Conservation (phyloP, 2,113 vertebrate species). For the Chaetodon trifascialis region DNA sequence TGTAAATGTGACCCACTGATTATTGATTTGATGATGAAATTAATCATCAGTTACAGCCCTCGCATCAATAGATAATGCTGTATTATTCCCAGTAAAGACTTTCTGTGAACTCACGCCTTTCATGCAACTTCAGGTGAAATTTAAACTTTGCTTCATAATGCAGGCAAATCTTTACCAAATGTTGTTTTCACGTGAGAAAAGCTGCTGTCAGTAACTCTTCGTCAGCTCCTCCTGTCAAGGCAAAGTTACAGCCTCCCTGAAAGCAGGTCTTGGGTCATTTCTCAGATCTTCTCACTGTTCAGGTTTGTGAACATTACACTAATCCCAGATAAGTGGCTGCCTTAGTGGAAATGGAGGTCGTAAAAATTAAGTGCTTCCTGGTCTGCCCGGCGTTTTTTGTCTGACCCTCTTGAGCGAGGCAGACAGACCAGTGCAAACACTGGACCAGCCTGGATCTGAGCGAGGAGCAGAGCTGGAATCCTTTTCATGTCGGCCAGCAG, state of each 20-base stretch:
- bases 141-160: neutral
- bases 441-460: slow-evolving; percentile 66
- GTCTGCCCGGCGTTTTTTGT: slow-evolving; percentile 59
- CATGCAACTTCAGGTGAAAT: neutral
- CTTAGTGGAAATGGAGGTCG: slow-evolving; percentile 62
- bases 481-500: slow-evolving; percentile 81
- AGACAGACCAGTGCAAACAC: slow-evolving; percentile 68
- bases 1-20: neutral
- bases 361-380: slow-evolving; percentile 82
- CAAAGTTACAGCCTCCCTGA: slow-evolving; percentile 6
- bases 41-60: neutral
- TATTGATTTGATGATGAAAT: neutral
- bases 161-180: too few species aligned
- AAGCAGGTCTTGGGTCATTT: slow-evolving; percentile 21
- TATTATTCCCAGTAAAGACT: neutral
- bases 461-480: slow-evolving; percentile 69
- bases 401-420: slow-evolving; percentile 59
- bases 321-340: slow-evolving; percentile 58
- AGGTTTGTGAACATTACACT: slow-evolving; percentile 36
- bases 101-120: too few species aligned
- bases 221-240: slow-evolving; percentile 2
- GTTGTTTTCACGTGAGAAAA: neutral
- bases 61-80: neutral
- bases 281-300: slow-evolving; percentile 30
- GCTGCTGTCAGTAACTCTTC: neutral